These are phyloP conservation scores for Sphyrna mokarran DNA, from an alignment of 2,113 vertebrate genomes.

Conservation along the genomic window DNA sequence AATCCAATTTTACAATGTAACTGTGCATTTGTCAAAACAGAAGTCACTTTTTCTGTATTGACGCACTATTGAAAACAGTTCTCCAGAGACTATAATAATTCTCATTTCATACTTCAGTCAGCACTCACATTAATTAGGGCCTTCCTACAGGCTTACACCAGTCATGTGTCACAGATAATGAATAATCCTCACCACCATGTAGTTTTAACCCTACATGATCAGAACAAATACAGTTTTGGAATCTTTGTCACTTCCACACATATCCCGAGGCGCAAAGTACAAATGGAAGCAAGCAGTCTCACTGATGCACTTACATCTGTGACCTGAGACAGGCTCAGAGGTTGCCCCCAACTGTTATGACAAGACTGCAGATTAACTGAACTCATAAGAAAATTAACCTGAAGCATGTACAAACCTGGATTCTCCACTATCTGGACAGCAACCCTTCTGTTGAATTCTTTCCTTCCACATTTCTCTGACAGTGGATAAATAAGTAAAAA, in stretches of 20 bases:
- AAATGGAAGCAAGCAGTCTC: neutral
- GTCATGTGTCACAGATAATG: conserved; percentile 34
- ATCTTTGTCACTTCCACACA: neutral
- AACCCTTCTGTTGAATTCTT: neutral
- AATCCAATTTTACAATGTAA: neutral
- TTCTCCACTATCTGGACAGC: neutral
- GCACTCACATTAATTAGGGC: neutral
- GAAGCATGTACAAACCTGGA: neutral
- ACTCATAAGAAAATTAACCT: neutral
- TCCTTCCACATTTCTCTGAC: neutral
- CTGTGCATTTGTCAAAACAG: neutral
- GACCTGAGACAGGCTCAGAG: conserved; percentile 24
- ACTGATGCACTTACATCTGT: neutral
- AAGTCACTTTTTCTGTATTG: neutral
- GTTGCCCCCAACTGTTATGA: neutral
- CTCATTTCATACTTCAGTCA: neutral
- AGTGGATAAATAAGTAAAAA: neutral
- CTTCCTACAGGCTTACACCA: neutral
- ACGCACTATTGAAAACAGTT: neutral
- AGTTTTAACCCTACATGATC: conserved; percentile 6
- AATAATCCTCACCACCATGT: conserved; percentile 5
- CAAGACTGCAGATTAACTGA: conserved; percentile 5
- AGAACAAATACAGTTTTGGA: neutral
- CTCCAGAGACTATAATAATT: neutral
- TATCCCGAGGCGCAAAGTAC: neutral